Base-by-base conservation (phyloP, 2,797 vertebrate genomes). In the Poeciliopsis gracilis region DNA sequence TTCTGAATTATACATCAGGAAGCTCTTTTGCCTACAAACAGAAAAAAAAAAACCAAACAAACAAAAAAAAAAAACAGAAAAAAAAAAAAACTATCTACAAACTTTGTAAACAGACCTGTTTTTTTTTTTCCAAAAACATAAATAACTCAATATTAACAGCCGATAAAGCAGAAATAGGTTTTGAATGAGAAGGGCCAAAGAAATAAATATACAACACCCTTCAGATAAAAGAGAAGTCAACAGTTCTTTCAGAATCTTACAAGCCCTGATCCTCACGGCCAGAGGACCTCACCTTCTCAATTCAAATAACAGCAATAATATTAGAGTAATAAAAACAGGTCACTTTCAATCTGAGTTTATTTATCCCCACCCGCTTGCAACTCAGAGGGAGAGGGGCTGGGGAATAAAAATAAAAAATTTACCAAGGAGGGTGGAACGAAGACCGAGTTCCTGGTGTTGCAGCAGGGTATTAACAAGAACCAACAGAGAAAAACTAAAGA, bases 71-170 rank as follows among this genome's bases (percentile, higher is more conserved):
- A 30, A 30, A 95, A 98, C 97, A 97, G 97, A 97, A 33, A 33
- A 97, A 97, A 97, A 97, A 97, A 97, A 97, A 97, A 98, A 98
- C 97, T 99, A 99, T 99, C 98, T 99, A 99, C 98, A 99, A 99
- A 98, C 97, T 98, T 98, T 99, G 98, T 99, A 99, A 99, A 99
- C 98, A 99, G 98, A 99, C 98, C 97, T 97, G 97, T 97, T 97
- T 99, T 97, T 97, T 99, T 97, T 97, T 85, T 71, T 12, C 96
- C 79, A 91, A 94, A 94, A 95, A 95, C 97, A 99, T 99, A 99
- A 99, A 99, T 99, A 98, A 98, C 97, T 97, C 96, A 97, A 98
- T 99, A 99, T 98, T 97, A 98, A 98, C 97, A 99, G 97, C 97
- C 97, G 96, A 98, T 97, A 96, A 91, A 95, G 97, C 97, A 98